Evolutionary conservation across 2,113 vertebrate genomes (phyloP).

Genomic region (Coregonus clupeaformis): DNA sequence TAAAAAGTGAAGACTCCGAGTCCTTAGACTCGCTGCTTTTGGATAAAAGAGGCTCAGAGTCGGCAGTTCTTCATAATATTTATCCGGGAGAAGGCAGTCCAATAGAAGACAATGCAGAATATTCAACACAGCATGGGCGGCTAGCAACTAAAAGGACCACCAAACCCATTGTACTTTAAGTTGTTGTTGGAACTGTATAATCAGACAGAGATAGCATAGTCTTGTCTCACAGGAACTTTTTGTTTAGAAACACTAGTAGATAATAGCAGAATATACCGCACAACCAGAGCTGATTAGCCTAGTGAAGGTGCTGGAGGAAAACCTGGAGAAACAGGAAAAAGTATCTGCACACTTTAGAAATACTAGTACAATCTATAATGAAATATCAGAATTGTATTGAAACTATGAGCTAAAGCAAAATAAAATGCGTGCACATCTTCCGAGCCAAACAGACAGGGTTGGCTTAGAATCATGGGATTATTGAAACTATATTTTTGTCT

Average conservation of each 20-base stretch:
- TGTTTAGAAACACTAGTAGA: too few relatives aligned
- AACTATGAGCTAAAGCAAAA: not conserved
- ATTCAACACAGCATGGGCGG: slow-evolving; percentile 41
- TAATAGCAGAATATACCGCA: too few relatives aligned
- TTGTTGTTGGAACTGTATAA: slow-evolving; percentile 2
- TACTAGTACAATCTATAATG: not conserved
- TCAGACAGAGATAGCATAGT: slow-evolving; percentile 6
- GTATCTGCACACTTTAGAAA: too few relatives aligned
- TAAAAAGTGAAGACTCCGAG: not conserved
- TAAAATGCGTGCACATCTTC: too few relatives aligned
- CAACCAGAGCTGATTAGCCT: too few relatives aligned
- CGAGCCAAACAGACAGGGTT: too few relatives aligned
- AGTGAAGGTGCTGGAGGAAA: not conserved
- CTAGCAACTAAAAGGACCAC: slow-evolving; percentile 10
- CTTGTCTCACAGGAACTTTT: not conserved
- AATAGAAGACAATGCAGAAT: slow-evolving; percentile 53
- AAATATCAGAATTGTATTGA: not conserved
- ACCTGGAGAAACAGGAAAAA: too few relatives aligned
- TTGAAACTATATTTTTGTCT: too few relatives aligned
- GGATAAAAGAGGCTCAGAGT: slow-evolving; percentile 45
- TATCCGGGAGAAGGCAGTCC: slow-evolving; percentile 53
- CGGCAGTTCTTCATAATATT: slow-evolving; percentile 55
- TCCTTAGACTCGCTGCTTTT: not conserved
- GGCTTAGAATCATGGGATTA: too few relatives aligned
- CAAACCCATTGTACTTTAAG: slow-evolving; percentile 61